These are phyloP conservation scores for Dicyrtomina minuta DNA, from an alignment of 2,888 invertebrate species.

Conservation along the genomic window DNA sequence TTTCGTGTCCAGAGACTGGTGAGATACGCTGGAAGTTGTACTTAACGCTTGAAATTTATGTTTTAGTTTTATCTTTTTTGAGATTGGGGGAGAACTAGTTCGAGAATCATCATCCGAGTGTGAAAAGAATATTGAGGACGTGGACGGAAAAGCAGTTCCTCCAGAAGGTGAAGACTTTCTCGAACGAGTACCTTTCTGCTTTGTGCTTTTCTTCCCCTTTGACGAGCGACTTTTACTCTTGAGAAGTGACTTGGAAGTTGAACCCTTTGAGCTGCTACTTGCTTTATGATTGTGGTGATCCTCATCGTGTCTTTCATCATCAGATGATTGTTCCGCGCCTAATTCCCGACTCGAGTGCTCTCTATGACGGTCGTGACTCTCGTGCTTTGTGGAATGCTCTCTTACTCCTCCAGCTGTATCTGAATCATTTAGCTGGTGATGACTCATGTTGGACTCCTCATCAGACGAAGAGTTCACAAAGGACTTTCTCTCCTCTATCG, in stretches of 20 bases:
- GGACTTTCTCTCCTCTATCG: conserved; percentile 72
- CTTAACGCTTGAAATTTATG: conserved; percentile 25
- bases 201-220: conserved; percentile 15
- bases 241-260: conserved; percentile 13
- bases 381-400: conserved; percentile 57
- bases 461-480: conserved; percentile 64
- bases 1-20: conserved; percentile 34
- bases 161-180: conserved; percentile 55
- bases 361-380: conserved; percentile 54
- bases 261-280: conserved; percentile 9
- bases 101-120: conserved; percentile 51
- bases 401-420: conserved; percentile 40
- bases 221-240: conserved; percentile 25
- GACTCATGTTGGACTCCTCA: conserved; percentile 54
- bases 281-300: conserved; percentile 21
- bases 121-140: conserved; percentile 44
- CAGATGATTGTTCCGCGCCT: conserved; percentile 41
- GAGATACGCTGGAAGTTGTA: conserved; percentile 32
- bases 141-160: conserved; percentile 54
- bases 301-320: conserved; percentile 24
- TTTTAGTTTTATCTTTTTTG: conserved; percentile 48
- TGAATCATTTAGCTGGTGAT: conserved; percentile 43
- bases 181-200: conserved; percentile 28
- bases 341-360: conserved; percentile 15
- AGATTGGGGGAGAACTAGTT: conserved; percentile 40